Percentiles rank a stretch among this genome's conserved stretches.
Conservation (phyloP, 2,797 vertebrate species). For the Eutrigla gurnardus region DNA sequence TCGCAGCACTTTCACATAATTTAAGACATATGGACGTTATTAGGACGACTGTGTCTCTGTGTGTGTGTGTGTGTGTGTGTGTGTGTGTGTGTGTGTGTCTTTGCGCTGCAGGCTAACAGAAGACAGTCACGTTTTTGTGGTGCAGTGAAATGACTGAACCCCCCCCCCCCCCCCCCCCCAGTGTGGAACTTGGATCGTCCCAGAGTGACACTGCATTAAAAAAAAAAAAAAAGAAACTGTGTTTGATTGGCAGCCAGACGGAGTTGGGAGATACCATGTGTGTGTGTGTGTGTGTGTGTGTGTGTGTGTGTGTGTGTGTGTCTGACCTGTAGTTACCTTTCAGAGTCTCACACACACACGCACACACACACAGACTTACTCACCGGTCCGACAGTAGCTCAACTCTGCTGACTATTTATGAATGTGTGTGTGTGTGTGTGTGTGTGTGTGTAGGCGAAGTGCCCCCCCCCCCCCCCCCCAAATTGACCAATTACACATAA, state of each 20-base stretch:
- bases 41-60: constrained; percentile 75
- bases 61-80: constrained; percentile 31
- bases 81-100: constrained; percentile 61
- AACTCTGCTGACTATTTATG: constrained; percentile 35
- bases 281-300: constrained; percentile 37
- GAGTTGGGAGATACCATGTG: constrained; percentile 33
- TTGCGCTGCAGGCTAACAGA: constrained; percentile 72
- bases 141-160: constrained; percentile 72
- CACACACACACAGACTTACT: constrained; percentile 30
- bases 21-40: constrained; percentile 87
- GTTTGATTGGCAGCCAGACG: constrained; percentile 71
- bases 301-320: constrained; percentile 34
- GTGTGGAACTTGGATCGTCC: constrained; percentile 65
- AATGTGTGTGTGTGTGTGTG: constrained; percentile 34
- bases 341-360: constrained; percentile 18
- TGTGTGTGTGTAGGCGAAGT: constrained; percentile 42
- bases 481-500: constrained; percentile 71
- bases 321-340: constrained; percentile 77
- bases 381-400: constrained; percentile 66
- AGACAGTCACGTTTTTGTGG: constrained; percentile 84
- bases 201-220: constrained; percentile 67
- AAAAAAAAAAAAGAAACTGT: constrained; percentile 43
- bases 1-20: constrained; percentile 86
- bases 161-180: constrained; percentile 4
- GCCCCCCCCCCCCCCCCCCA: constrained; percentile 45